phyloP scores from a whole-genome alignment of 2,797 vertebrate species.

The Urophycis tenuis region DNA sequence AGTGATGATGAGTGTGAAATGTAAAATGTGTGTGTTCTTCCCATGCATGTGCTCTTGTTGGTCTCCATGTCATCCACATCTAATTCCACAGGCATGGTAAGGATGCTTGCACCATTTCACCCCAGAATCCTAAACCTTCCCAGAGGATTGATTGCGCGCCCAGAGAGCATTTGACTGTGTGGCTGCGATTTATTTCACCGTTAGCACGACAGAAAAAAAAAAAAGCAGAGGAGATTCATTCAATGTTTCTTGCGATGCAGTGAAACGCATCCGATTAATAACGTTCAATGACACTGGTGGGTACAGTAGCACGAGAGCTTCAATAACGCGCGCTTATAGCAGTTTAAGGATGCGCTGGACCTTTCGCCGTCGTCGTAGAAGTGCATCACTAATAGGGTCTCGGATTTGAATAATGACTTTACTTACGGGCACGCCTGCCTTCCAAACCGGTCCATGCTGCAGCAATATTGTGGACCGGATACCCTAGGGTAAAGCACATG shows the following conservation, averaged over 20 bases:
- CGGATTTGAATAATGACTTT: not conserved
- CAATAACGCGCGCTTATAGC: not conserved
- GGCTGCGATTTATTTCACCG: not conserved
- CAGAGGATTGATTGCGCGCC: no score
- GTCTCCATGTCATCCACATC: no score
- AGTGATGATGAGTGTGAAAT: no score
- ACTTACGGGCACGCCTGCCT: not conserved
- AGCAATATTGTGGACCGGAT: not conserved
- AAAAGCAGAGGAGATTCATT: no score
- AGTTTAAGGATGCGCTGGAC: not conserved
- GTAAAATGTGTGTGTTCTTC: no score
- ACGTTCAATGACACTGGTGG: not conserved
- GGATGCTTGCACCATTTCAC: no score
- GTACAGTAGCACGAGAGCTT: not conserved
- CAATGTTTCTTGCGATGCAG: no score
- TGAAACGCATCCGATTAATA: no score
- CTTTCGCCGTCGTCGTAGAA: not conserved
- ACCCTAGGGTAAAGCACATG: not conserved
- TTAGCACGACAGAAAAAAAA: no score
- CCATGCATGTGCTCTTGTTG: no score
- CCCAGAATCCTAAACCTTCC: no score
- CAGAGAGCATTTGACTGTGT: not conserved
- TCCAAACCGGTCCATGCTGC: not conserved
- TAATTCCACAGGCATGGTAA: no score
- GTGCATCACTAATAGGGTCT: not conserved